phyloP scores from a whole-genome alignment of 2,888 invertebrate species.

The Acrocera orbiculus region DNA sequence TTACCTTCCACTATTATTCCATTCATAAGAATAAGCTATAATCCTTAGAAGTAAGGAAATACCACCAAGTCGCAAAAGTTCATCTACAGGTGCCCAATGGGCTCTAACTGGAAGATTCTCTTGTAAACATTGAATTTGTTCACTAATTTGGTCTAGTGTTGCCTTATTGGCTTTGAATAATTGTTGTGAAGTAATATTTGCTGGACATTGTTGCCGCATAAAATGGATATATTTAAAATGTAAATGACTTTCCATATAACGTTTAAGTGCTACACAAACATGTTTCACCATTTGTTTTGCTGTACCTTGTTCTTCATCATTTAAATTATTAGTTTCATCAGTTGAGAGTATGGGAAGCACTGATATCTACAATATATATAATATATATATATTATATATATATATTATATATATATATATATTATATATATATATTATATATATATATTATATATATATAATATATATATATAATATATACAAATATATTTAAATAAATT shows the following conservation, averaged over 20 bases:
- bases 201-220: constrained; percentile 38
- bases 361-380: constrained; percentile 61
- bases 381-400: too few relatives aligned
- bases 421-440: neutral
- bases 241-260: constrained; percentile 84
- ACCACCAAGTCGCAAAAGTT: constrained; percentile 68
- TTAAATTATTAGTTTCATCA: constrained; percentile 45
- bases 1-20: constrained; percentile 73
- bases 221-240: constrained; percentile 58
- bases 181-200: constrained; percentile 27
- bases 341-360: constrained; percentile 67
- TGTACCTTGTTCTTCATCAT: constrained; percentile 80
- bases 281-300: constrained; percentile 80
- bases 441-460: too few relatives aligned
- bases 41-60: constrained; percentile 66
- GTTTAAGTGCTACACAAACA: constrained; percentile 73
- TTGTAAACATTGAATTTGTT: constrained; percentile 67
- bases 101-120: constrained; percentile 56
- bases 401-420: neutral
- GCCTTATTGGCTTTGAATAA: constrained; percentile 43
- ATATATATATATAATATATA: too few relatives aligned
- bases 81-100: constrained; percentile 80
- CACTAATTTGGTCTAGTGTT: constrained; percentile 64
- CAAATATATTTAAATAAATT: too few relatives aligned
- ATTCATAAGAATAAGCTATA: constrained; percentile 76